Evolutionary conservation across 37 sponge, comb jelly and placozoan species (phyloP).

Genomic region (Cliona cf. orientalis): DNA sequence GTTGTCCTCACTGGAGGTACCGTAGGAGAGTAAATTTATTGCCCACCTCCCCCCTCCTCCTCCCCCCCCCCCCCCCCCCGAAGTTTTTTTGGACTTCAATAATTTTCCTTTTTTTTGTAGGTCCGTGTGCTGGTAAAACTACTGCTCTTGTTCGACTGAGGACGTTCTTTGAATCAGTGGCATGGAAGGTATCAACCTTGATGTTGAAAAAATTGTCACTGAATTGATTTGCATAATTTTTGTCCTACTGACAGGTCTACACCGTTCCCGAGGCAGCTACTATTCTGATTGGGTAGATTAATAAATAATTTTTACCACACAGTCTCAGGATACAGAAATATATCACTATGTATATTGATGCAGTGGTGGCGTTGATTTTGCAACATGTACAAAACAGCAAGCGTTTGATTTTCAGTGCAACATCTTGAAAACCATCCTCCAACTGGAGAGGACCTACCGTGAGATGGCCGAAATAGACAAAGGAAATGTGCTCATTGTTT

Average conservation of each 20-base stretch:
- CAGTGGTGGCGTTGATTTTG: conserved; percentile 67
- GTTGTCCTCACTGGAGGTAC: conserved; percentile 89
- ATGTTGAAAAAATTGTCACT: neutral
- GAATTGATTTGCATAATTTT: neutral
- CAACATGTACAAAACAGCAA: conserved; percentile 17
- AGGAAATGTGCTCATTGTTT: conserved; percentile 69
- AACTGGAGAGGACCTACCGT: conserved; percentile 68
- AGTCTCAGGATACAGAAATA: neutral
- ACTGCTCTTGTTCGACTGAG: conserved; percentile 66
- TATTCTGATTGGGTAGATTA: conserved; percentile 66
- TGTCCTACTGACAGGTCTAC: conserved; percentile 62
- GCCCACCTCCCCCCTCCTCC: no score
- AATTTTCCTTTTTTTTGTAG: conserved; percentile 22
- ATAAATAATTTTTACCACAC: neutral
- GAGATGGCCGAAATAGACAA: conserved; percentile 63
- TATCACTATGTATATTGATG: neutral
- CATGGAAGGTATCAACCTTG: conserved; percentile 72
- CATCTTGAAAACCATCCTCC: conserved; percentile 59
- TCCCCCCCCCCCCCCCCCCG: no score
- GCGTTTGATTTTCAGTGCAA: conserved; percentile 50
- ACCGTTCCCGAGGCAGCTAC: conserved; percentile 82
- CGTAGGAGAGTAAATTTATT: neutral
- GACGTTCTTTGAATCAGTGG: conserved; percentile 77
- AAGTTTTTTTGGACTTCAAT: neutral
- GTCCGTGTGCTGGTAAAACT: conserved; percentile 91